Base-by-base conservation (phyloP, 1,140 invertebrate species). In the Drosophila ambigua region DNA sequence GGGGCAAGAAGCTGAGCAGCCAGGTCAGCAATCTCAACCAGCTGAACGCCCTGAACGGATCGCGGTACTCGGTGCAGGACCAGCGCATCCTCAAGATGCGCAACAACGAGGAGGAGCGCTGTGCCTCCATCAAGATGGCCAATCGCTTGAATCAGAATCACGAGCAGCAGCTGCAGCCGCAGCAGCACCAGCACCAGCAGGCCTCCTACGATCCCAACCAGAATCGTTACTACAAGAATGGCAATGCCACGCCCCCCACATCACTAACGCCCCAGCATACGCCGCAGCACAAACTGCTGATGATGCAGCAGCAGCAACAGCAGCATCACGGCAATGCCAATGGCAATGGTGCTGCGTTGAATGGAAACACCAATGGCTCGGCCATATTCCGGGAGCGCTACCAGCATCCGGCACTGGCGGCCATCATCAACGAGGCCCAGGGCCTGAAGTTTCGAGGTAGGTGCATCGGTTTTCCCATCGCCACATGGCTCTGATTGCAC, bases 51-150 rank as follows among this genome's bases (percentile, higher is more conserved):
- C 52, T 91, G 28, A 68, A 91, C 20, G 90, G 90, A 0, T 90
- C 91, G 0, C 71, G 87, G 2, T 90, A 91, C 57, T 92, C 80
- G 6, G 81, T 92, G 45, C 91, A 92, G 66, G 89, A 91, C 51
- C 90, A 91, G 55, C 90, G 90, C 39, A 91, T 91, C n/a, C 72
- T 92, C 0, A 90, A 91, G 66, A 91, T 91, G 69, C 90, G 90
- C 57, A 91, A 91, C 68, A 85, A 85, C 35, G 81, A 85, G 67
- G 91, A 92, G 60, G 91, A 92, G 53, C 81, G 85, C 48, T 91
- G 84, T 44, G 72, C 88, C 23, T 91, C 88, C 11, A 90, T 91
- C 9, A 91, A 90, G 55, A 71, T 90, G 54, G 74, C 84, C 43
- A 91, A 92, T 77, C 90, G 87, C 2, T 59, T 90, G 4, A 90